Evolutionary conservation across 2,797 vertebrate species (phyloP).

Genomic region (Ctenosaura bakeri): DNA sequence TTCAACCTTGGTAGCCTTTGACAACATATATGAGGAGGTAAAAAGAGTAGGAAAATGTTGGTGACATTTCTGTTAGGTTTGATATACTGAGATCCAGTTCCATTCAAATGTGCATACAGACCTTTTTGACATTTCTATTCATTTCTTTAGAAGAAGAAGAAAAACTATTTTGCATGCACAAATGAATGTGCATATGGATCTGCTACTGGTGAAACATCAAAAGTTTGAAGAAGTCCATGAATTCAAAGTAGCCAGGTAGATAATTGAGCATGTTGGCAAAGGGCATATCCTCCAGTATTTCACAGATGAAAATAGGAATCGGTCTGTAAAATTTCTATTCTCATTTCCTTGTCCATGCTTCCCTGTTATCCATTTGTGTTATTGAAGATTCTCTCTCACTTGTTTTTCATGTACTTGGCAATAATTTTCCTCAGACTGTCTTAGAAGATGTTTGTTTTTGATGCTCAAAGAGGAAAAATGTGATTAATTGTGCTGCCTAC

Average conservation of each 20-base stretch:
- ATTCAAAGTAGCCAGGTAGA: background rate
- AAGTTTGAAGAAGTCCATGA: background rate
- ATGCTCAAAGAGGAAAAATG: background rate
- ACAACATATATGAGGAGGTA: background rate
- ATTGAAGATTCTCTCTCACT: background rate
- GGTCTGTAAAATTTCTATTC: background rate
- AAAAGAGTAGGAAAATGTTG: background rate
- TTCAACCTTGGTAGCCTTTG: background rate
- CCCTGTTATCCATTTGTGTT: background rate
- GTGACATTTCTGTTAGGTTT: too few species aligned
- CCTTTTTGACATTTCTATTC: background rate
- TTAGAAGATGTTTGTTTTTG: background rate
- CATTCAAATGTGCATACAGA: background rate
- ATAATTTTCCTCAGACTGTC: background rate
- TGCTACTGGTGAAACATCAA: background rate
- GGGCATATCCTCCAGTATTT: background rate
- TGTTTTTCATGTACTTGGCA: background rate
- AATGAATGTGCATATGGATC: background rate
- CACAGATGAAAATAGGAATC: background rate
- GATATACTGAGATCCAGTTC: background rate
- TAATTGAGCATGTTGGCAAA: background rate
- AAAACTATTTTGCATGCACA: background rate
- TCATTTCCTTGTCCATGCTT: background rate
- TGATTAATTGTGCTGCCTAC: background rate
- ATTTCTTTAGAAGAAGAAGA: too few species aligned